Evolutionary conservation across 2,113 vertebrate genomes (phyloP), one percentile per base, ranked within the genome.

Genomic region (Oryzias javanicus): DNA sequence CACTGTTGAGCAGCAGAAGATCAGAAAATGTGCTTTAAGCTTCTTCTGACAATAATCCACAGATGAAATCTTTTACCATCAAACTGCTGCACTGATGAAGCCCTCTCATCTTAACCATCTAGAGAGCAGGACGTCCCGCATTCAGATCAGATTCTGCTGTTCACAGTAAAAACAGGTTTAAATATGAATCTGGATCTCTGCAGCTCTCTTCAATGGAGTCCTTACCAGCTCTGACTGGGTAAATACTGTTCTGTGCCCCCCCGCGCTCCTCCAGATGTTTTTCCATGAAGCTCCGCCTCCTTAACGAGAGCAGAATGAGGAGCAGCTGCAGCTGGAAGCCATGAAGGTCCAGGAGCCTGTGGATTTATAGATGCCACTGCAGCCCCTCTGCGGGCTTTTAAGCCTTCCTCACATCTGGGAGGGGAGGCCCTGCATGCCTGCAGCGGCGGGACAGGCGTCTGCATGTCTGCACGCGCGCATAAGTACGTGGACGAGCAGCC

Each of bases 381-480:
- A 64, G 70, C 61, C 48, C 72, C 63, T 68, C 72, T 17, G 29
- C 58, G 44, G 44, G 19, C 42, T 66, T 72, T 73, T 63, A 74
- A 57, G 54, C 8, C 45, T 48, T 22, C 45, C 4, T 25, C 81
- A 75, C 80, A 74, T 83, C 74, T 83, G 82, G 62, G 67, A 22
- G 48, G 40, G 77, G 77, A 67, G 86, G 81, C 74, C 74, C 60
- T 1, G 49, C 62, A 20, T 65, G 55, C 81, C 79, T 72, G 64
- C 61, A 19, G 70, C 64, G 22, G 56, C 14, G 20, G 64, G 74
- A 64, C 83, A 73, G 68, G 86, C 75, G 81, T 75, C 77, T 54
- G 72, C 79, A 47, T 74, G 83, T 84, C 81, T 82, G 72, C 67
- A 60, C 29, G 27, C 18, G 42, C 41, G 2, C 64, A 77, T 84